A percentile compares a stretch with the other conserved stretches of the same genome.
phyloP scores from a whole-genome alignment of 2,113 vertebrate species.

The Lipophrys pholis region DNA sequence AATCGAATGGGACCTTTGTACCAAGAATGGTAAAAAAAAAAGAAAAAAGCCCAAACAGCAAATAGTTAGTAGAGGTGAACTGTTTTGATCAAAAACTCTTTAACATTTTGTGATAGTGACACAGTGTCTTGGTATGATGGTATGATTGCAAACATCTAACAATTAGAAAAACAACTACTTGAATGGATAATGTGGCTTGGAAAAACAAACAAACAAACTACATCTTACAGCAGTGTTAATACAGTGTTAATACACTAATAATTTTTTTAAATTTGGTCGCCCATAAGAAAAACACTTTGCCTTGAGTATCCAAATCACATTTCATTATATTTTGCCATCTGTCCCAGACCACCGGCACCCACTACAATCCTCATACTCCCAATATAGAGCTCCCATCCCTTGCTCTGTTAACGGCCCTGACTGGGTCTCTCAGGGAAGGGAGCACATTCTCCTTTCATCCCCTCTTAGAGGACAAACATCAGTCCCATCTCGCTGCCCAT shows the following conservation, averaged over 20 bases:
- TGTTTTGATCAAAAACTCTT: conserved; percentile 6
- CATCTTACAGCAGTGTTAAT: conserved; percentile 43
- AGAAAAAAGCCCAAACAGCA: too few relatives aligned
- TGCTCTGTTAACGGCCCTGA: conserved; percentile 71
- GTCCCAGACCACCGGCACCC: conserved; percentile 53
- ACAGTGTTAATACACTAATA: conserved; percentile 49
- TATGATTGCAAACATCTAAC: conserved; percentile 13
- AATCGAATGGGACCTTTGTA: too few relatives aligned
- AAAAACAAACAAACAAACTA: conserved; percentile 7
- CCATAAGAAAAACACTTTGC: conserved; percentile 54
- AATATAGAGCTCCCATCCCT: conserved; percentile 51
- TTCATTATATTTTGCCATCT: conserved; percentile 71
- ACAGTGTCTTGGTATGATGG: conserved; percentile 3
- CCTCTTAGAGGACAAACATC: conserved; percentile 89
- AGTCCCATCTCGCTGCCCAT: conserved; percentile 82
- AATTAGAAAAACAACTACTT: conserved; percentile 23
- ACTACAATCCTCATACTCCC: conserved; percentile 40
- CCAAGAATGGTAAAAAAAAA: too few relatives aligned
- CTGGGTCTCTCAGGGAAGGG: conserved; percentile 79
- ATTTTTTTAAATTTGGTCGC: conserved; percentile 54
- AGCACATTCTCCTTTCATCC: conserved; percentile 87
- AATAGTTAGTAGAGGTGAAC: not conserved
- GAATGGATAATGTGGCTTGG: not conserved
- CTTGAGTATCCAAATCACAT: conserved; percentile 65
- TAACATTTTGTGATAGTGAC: not conserved